A percentile compares a stretch with the other conserved stretches of the same genome.
These are phyloP conservation scores for Onychomys torridus DNA, from an alignment of 2,797 vertebrate genomes.

Conservation along the genomic window DNA sequence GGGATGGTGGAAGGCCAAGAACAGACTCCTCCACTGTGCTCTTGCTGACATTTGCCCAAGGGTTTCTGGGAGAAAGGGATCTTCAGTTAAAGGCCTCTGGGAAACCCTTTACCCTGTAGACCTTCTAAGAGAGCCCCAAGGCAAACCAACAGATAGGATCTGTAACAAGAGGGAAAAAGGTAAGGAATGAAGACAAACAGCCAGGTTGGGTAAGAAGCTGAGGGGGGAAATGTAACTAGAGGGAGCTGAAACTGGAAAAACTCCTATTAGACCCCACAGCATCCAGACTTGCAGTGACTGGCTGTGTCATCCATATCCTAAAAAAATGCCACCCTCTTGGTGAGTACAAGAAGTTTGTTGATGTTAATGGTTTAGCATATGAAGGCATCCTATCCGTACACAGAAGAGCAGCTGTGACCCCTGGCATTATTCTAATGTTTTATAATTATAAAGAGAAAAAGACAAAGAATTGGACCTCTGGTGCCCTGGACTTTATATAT, in stretches of 20 bases:
- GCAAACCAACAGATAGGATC: neutral
- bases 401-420: neutral
- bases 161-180: conserved; percentile 11
- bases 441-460: conserved; percentile 46
- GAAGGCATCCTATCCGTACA: neutral
- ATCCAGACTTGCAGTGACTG: neutral
- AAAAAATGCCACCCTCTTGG: neutral
- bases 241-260: neutral
- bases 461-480: neutral
- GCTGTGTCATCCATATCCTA: too few relatives aligned
- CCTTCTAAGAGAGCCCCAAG: neutral
- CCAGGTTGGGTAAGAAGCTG: neutral
- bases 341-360: neutral
- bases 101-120: neutral
- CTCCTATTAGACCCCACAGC: neutral
- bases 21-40: neutral
- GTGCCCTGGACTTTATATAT: neutral
- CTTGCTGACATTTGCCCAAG: neutral
- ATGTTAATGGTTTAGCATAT: neutral
- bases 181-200: conserved; percentile 32
- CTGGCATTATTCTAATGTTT: neutral
- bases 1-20: neutral
- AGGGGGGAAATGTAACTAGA: neutral
- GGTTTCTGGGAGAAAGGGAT: neutral
- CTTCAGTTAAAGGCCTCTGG: neutral